Evolutionary conservation across 2,888 invertebrate species (phyloP).

Genomic region (Xestia rhomboidea): DNA sequence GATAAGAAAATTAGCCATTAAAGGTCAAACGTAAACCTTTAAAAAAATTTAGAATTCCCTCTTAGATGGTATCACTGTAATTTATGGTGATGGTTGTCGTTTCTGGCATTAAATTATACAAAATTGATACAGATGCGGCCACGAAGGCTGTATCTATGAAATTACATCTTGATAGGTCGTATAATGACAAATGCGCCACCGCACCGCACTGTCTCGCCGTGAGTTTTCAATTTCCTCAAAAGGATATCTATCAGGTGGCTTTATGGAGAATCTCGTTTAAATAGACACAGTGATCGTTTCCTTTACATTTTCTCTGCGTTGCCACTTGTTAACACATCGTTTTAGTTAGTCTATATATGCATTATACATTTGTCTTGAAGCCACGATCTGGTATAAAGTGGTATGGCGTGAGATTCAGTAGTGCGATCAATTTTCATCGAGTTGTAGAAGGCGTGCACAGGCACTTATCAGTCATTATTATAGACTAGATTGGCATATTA

Average conservation of each 20-base stretch:
- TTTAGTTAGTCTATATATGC: background rate
- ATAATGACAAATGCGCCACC: constrained; percentile 30
- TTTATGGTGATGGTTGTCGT: constrained; percentile 58
- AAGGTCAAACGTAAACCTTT: constrained; percentile 45
- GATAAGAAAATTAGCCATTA: constrained; percentile 50
- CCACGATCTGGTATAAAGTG: constrained; percentile 23
- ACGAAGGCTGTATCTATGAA: constrained; percentile 26
- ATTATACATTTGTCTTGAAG: constrained; percentile 1
- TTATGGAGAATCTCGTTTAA: constrained; percentile 20
- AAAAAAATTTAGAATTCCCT: constrained; percentile 48
- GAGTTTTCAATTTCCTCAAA: constrained; percentile 44
- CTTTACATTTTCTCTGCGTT: constrained; percentile 1
- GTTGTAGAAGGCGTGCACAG: constrained; percentile 19
- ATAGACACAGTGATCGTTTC: constrained; percentile 37
- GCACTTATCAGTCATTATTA: constrained; percentile 44
- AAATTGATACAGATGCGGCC: constrained; percentile 46
- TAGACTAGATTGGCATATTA: constrained; percentile 26
- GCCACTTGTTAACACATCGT: constrained; percentile 18
- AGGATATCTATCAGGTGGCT: constrained; percentile 24
- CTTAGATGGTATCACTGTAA: constrained; percentile 56
- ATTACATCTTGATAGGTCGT: constrained; percentile 47
- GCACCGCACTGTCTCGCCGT: constrained; percentile 10
- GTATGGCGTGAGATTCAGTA: constrained; percentile 14
- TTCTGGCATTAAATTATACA: constrained; percentile 53
- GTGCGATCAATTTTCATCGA: constrained; percentile 19